phyloP scores from a whole-genome alignment of 2,113 vertebrate genomes.

The Leucosticte australis region DNA sequence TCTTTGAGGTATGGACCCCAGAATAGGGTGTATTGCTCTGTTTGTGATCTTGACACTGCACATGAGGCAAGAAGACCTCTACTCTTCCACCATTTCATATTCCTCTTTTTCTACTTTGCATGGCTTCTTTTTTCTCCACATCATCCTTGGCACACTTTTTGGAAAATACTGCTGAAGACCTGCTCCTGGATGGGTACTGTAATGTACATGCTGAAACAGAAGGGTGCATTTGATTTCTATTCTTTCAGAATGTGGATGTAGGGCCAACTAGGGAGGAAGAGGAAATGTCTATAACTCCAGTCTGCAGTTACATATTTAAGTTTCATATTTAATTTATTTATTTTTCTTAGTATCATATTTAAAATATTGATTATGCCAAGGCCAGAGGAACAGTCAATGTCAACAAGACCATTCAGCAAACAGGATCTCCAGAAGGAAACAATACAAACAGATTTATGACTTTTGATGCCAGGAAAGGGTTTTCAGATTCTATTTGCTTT shows the following conservation, averaged over 20 bases:
- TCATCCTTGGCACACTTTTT: background rate
- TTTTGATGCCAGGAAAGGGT: conserved; percentile 51
- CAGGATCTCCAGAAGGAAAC: conserved; percentile 46
- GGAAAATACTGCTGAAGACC: background rate
- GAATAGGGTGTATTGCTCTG: background rate
- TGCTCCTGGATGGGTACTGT: background rate
- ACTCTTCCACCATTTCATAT: background rate
- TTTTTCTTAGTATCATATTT: conserved; percentile 50
- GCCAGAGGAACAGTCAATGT: conserved; percentile 54
- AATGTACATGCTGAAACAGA: background rate
- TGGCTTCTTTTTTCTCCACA: background rate
- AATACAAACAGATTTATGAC: conserved; percentile 67
- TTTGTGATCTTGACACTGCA: background rate
- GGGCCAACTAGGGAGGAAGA: background rate
- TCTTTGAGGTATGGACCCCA: background rate
- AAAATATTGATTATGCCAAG: conserved; percentile 70
- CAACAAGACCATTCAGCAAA: conserved; percentile 45
- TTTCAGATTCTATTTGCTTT: conserved; percentile 57
- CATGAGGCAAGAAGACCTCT: background rate
- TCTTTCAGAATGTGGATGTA: background rate
- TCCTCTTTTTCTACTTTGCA: background rate
- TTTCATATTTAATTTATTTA: conserved; percentile 45
- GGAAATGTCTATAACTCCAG: background rate
- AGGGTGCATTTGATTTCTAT: background rate
- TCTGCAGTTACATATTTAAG: conserved; percentile 61